phyloP scores from a whole-genome alignment of 2,888 invertebrate species.

The Drosophila kokeensis region DNA sequence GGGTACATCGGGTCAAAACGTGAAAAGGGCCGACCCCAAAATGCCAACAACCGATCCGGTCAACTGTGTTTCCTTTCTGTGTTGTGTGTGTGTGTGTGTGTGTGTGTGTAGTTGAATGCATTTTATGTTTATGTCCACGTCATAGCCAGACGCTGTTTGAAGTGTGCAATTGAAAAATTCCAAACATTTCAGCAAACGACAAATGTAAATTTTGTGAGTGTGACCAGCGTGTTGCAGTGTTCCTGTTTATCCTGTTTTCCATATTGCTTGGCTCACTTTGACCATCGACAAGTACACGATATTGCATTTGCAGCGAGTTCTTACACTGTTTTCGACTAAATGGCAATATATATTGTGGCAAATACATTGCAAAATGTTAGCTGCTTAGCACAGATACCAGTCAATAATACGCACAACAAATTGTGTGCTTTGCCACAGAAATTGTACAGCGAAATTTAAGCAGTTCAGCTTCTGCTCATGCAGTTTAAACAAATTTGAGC shows the following conservation, averaged over 20 bases:
- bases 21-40: conserved; percentile 67
- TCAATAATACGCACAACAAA: background rate
- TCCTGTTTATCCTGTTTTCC: conserved; percentile 55
- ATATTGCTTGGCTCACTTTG: conserved; percentile 28
- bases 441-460: background rate
- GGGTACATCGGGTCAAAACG: conserved; percentile 47
- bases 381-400: background rate
- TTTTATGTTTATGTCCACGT: conserved; percentile 68
- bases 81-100: conserved; percentile 12
- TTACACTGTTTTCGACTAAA: background rate
- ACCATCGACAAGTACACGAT: conserved; percentile 13
- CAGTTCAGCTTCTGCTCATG: background rate
- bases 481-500: conserved; percentile 30
- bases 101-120: conserved; percentile 50
- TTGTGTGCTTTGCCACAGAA: background rate
- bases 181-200: conserved; percentile 33
- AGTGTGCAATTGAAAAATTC: conserved; percentile 64
- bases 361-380: background rate
- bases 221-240: conserved; percentile 12
- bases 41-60: conserved; percentile 26
- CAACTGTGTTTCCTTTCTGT: conserved; percentile 17
- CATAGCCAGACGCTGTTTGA: conserved; percentile 55
- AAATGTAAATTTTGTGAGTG: conserved; percentile 45
- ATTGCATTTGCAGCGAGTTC: conserved; percentile 9
- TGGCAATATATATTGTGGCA: conserved; percentile 3